Conservation (phyloP, 2,797 vertebrate species). For the Benthosema pterotum region DNA sequence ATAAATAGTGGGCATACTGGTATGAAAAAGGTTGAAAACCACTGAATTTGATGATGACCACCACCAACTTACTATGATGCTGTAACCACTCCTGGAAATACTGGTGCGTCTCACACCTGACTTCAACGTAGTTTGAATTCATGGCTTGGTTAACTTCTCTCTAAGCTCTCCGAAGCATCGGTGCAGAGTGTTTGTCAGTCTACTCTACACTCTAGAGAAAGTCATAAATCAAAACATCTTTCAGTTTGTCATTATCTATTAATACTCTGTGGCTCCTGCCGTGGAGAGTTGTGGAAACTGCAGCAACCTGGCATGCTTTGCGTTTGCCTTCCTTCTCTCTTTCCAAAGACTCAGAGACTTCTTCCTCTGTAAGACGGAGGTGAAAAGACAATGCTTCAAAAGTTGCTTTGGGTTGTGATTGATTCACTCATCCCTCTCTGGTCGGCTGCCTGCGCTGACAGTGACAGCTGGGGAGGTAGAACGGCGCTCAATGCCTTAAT, state of each 20-base stretch:
- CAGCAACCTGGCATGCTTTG: constrained; percentile 35
- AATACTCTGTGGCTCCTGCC: constrained; percentile 57
- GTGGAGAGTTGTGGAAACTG: constrained; percentile 42
- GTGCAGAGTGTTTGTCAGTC: constrained; percentile 75
- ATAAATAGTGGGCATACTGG: too few relatives aligned
- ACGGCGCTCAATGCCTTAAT: constrained; percentile 60
- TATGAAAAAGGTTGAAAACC: too few relatives aligned
- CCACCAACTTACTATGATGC: constrained; percentile 44
- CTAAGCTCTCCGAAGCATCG: constrained; percentile 57
- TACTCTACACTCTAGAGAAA: too few relatives aligned
- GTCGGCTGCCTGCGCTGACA: constrained; percentile 55
- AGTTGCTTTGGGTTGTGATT: constrained; percentile 61
- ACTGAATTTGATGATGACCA: too few relatives aligned
- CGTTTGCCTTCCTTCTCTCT: too few relatives aligned
- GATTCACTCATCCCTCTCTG: constrained; percentile 66
- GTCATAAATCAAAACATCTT: constrained; percentile 76
- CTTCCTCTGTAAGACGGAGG: constrained; percentile 53
- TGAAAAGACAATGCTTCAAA: constrained; percentile 60
- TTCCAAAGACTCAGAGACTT: constrained; percentile 48
- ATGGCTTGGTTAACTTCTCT: constrained; percentile 69
- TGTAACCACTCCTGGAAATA: constrained; percentile 21
- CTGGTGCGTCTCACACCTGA: constrained; percentile 24
- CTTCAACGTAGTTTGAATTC: constrained; percentile 63
- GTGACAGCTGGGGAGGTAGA: constrained; percentile 65
- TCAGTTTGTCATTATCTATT: constrained; percentile 74